A percentile compares a stretch with the other conserved stretches of the same genome.
phyloP scores from a whole-genome alignment of 2,113 vertebrate species.

The Macheiramphus alcinus region DNA sequence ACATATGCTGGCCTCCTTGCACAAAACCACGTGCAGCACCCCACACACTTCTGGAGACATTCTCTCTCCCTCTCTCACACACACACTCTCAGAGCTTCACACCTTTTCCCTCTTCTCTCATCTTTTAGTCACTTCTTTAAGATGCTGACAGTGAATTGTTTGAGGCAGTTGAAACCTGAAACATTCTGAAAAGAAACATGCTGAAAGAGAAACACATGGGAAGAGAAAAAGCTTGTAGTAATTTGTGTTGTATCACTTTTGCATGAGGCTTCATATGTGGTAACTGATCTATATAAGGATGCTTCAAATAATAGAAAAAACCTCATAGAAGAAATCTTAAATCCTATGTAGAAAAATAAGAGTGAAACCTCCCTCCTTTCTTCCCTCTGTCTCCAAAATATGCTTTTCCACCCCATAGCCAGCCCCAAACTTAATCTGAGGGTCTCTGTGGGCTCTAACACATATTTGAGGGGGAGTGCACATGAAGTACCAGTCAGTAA shows the following conservation, averaged over 20 bases:
- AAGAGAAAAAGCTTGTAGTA: not conserved
- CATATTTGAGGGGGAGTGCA: not conserved
- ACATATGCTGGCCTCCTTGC: not conserved
- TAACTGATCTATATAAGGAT: not conserved
- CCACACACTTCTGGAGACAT: not conserved
- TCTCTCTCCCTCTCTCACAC: not conserved
- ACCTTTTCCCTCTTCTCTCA: constrained; percentile 2
- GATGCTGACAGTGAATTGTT: not conserved
- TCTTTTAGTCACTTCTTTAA: not conserved
- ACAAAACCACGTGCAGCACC: not conserved
- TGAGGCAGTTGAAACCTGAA: not conserved
- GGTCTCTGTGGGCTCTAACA: not conserved
- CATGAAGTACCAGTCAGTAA: not conserved
- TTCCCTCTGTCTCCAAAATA: not conserved
- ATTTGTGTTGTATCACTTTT: not conserved
- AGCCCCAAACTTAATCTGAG: not conserved
- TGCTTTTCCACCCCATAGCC: not conserved
- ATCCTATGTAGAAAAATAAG: not conserved
- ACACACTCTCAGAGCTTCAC: not conserved
- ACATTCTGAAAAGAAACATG: not conserved
- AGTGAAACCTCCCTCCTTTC: not conserved
- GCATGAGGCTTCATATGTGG: not conserved
- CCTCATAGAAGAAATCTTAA: not conserved
- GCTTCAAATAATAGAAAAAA: not conserved
- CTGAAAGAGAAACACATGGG: not conserved